A percentile compares a stretch with the other conserved stretches of the same genome.
Evolutionary conservation across 1,140 invertebrate genomes (phyloP).

Genomic region (Drosophila kurseongensis): DNA sequence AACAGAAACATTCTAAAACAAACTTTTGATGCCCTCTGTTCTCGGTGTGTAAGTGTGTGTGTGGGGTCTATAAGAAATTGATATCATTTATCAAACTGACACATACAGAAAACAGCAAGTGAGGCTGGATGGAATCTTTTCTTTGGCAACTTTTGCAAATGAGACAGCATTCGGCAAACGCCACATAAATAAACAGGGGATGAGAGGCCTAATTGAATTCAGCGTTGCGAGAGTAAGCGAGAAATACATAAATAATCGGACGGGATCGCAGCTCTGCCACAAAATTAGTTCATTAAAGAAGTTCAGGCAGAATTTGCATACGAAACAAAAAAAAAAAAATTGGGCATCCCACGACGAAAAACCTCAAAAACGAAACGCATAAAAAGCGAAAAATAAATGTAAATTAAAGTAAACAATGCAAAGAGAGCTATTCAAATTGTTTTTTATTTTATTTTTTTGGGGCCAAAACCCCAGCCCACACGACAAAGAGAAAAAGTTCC

Average conservation of each 20-base stretch:
- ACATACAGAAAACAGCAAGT: slow-evolving; percentile 40
- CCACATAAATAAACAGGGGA: slow-evolving; percentile 63
- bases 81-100: slow-evolving; percentile 82
- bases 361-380: slow-evolving; percentile 40
- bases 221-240: slow-evolving; percentile 44
- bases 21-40: slow-evolving; percentile 66
- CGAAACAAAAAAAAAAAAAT: slow-evolving; percentile 13
- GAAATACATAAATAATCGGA: slow-evolving; percentile 54
- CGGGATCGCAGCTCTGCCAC: slow-evolving; percentile 25
- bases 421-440: slow-evolving; percentile 51
- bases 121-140: slow-evolving; percentile 34
- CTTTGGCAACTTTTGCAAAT: slow-evolving; percentile 70
- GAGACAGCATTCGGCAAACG: slow-evolving; percentile 44
- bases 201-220: slow-evolving; percentile 71
- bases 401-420: slow-evolving; percentile 76
- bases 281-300: slow-evolving; percentile 79
- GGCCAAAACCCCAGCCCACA: background rate
- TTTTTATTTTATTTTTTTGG: slow-evolving; percentile 16
- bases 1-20: slow-evolving; percentile 54
- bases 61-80: slow-evolving; percentile 77
- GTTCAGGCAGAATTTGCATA: slow-evolving; percentile 69
- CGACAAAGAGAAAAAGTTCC: slow-evolving; percentile 48
- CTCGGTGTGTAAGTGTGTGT: background rate
- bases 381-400: slow-evolving; percentile 59
- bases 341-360: background rate